phyloP scores from a whole-genome alignment of 2,888 invertebrate species.

The Shargacucullia verbasci region DNA sequence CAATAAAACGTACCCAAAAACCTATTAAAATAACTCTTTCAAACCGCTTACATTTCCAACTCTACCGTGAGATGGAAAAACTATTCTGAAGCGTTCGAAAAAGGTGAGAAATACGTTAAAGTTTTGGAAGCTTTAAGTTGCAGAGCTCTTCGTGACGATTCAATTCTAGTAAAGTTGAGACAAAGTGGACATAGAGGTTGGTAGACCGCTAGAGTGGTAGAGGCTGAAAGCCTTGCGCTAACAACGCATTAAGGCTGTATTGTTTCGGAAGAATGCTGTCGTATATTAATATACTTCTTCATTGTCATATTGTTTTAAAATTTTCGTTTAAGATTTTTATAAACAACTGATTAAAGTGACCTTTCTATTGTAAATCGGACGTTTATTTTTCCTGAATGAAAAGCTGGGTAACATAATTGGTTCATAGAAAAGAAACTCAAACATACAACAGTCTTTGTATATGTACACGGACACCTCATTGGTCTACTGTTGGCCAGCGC shows the following conservation, averaged over 20 bases:
- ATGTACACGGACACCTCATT: too few species aligned
- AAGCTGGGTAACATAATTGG: too few species aligned
- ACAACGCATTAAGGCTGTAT: conserved; percentile 21
- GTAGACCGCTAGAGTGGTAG: conserved; percentile 40
- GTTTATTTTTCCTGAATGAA: too few species aligned
- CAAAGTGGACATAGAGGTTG: conserved; percentile 40
- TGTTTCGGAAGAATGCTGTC: conserved; percentile 4
- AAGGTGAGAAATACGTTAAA: conserved; percentile 45
- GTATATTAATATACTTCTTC: not conserved
- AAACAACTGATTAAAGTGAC: too few species aligned
- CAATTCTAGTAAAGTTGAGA: conserved; percentile 51
- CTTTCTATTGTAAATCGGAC: too few species aligned
- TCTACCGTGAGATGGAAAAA: conserved; percentile 47
- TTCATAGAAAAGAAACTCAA: too few species aligned
- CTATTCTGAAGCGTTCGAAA: conserved; percentile 42
- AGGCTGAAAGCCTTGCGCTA: conserved; percentile 20
- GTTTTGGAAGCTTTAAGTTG: conserved; percentile 46
- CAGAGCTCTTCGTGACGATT: conserved; percentile 43
- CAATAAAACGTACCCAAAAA: conserved; percentile 30
- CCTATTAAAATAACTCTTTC: conserved; percentile 48
- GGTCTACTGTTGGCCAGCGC: too few species aligned
- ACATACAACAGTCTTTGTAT: too few species aligned
- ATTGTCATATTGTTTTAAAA: too few species aligned
- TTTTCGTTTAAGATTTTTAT: too few species aligned
- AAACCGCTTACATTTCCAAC: conserved; percentile 40